phyloP scores from a whole-genome alignment of 2,113 vertebrate species.

The Albula goreensis region DNA sequence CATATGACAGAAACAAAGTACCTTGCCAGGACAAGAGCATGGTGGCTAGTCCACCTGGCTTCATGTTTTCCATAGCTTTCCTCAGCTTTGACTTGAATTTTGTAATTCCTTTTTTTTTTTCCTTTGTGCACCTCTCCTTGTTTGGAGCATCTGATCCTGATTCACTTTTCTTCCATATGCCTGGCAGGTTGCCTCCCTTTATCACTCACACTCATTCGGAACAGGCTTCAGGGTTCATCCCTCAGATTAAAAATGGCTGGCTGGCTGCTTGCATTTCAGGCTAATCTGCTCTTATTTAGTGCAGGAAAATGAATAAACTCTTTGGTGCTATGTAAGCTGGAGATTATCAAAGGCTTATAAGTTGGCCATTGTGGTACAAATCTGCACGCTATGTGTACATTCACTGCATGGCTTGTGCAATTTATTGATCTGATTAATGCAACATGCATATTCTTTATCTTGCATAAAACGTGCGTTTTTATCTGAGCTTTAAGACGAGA shows the following conservation, averaged over 20 bases:
- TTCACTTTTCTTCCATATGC: background rate
- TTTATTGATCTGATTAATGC: background rate
- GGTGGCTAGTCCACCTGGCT: background rate
- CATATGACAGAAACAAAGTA: background rate
- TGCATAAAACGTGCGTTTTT: no score
- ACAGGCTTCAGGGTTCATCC: background rate
- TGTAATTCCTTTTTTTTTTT: background rate
- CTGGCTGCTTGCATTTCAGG: background rate
- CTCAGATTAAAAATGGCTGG: slow-evolving; percentile 19
- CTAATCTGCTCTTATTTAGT: slow-evolving; percentile 32
- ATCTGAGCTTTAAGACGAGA: no score
- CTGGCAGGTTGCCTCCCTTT: background rate
- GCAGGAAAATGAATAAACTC: slow-evolving; percentile 23
- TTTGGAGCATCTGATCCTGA: background rate
- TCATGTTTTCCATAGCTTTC: background rate
- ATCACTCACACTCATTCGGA: background rate
- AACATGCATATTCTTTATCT: background rate
- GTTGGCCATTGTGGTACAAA: background rate
- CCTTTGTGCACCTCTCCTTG: background rate
- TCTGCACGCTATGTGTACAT: background rate
- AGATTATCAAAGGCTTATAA: slow-evolving; percentile 16
- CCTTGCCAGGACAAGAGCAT: background rate
- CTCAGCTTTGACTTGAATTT: background rate
- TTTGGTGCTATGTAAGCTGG: slow-evolving; percentile 21
- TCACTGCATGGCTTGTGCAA: background rate